These are phyloP conservation scores for Augiades crinisus DNA, from an alignment of 2,888 invertebrate genomes.

Conservation along the genomic window DNA sequence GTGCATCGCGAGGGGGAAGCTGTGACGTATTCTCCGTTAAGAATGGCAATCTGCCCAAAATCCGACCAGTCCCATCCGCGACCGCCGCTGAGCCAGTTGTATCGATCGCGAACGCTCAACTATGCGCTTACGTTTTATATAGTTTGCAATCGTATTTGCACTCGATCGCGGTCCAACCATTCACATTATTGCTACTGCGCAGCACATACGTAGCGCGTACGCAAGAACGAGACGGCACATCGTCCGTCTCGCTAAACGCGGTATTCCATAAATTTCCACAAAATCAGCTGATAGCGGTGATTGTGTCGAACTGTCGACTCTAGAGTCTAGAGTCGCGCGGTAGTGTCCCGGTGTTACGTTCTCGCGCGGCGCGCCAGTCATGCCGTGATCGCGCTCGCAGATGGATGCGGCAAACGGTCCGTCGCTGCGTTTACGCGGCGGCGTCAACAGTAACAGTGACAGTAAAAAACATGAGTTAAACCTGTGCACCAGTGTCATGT, in stretches of 20 bases:
- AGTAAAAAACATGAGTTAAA: conserved; percentile 78
- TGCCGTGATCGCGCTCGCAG: conserved; percentile 58
- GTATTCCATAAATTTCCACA: conserved; percentile 39
- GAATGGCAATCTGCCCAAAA: conserved; percentile 44
- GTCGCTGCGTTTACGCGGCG: conserved; percentile 75
- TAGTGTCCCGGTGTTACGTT: too few species aligned
- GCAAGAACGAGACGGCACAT: conserved; percentile 33
- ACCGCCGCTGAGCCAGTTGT: conserved; percentile 25
- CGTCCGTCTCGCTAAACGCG: conserved; percentile 13
- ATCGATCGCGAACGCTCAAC: conserved; percentile 24
- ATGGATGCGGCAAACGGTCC: conserved; percentile 69
- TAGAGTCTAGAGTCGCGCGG: conserved; percentile 9
- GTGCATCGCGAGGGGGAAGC: conserved; percentile 23
- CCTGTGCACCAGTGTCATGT: conserved; percentile 87
- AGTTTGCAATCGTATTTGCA: conserved; percentile 42
- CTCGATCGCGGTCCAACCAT: conserved; percentile 37
- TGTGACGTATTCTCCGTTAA: conserved; percentile 28
- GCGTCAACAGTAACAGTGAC: conserved; percentile 56
- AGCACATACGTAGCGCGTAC: conserved; percentile 31
- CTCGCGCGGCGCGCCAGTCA: conserved; percentile 62
- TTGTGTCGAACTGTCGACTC: conserved; percentile 26
- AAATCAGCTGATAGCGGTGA: conserved; percentile 50
- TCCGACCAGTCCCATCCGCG: conserved; percentile 35
- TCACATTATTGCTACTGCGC: conserved; percentile 32
- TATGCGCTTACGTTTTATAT: conserved; percentile 6